These are phyloP conservation scores for Pachypanchax playfairii DNA, from an alignment of 2,113 vertebrate species.

Conservation along the genomic window DNA sequence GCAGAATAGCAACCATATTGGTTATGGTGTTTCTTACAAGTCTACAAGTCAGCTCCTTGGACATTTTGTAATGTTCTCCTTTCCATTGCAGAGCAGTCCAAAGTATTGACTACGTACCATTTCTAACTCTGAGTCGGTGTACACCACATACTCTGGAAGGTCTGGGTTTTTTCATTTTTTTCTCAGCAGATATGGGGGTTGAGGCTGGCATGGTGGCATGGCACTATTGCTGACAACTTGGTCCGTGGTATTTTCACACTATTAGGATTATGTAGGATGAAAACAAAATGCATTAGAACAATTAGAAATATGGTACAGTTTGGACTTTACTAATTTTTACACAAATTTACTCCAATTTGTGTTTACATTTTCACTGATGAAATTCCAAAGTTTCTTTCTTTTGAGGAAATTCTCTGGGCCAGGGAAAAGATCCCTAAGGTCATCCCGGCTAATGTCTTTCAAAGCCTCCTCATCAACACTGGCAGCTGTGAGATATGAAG, in stretches of 20 bases:
- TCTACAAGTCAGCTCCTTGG: background rate
- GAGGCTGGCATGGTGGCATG: background rate
- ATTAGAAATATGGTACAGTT: background rate
- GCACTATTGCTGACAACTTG: background rate
- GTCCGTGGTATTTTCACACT: background rate
- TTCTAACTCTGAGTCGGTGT: slow-evolving; percentile 1
- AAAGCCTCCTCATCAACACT: slow-evolving; percentile 6
- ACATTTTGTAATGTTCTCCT: background rate
- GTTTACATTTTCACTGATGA: slow-evolving; percentile 1
- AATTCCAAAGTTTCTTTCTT: slow-evolving; percentile 3
- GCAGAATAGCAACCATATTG: no score
- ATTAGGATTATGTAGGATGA: background rate
- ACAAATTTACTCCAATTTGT: background rate
- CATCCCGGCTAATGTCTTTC: background rate
- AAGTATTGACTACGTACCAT: background rate
- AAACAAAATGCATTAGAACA: background rate
- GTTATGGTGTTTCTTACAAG: background rate
- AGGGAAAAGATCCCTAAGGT: slow-evolving; percentile 5
- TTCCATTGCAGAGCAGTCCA: background rate
- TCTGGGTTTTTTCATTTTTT: slow-evolving; percentile 4
- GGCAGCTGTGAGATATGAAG: background rate
- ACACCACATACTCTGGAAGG: background rate
- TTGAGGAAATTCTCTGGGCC: background rate
- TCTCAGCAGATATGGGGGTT: background rate
- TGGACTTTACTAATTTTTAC: background rate